Conservation (phyloP, 1,140 invertebrate genomes). For the Pachypeltis micranthus region DNA sequence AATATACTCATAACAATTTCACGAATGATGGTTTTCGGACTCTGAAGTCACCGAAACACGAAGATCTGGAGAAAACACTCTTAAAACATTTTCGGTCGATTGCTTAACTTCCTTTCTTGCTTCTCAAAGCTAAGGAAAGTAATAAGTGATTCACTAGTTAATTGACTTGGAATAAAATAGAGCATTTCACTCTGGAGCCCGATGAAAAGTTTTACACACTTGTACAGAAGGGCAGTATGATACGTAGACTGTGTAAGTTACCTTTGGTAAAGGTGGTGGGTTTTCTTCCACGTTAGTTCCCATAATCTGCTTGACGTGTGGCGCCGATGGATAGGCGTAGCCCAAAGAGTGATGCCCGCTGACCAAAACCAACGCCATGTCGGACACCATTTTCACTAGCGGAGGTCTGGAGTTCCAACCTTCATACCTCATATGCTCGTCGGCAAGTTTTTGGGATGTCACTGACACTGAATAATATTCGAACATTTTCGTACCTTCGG, state of each 20-base stretch:
- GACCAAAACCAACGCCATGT: conserved; percentile 23
- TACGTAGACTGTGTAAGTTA: conserved; percentile 24
- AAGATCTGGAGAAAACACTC: too few relatives aligned
- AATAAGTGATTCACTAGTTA: too few relatives aligned
- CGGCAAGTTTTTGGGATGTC: neutral
- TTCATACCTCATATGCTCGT: conserved; percentile 23
- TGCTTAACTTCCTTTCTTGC: too few relatives aligned
- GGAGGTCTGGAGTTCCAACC: conserved; percentile 22
- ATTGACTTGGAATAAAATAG: too few relatives aligned
- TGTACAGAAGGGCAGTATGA: too few relatives aligned
- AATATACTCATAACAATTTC: too few relatives aligned
- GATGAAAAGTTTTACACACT: too few relatives aligned
- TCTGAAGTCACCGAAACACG: too few relatives aligned
- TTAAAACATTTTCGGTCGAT: too few relatives aligned
- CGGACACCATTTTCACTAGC: conserved; percentile 22
- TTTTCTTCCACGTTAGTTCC: conserved; percentile 30
- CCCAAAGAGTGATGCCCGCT: conserved; percentile 33
- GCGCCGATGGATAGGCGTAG: conserved; percentile 27
- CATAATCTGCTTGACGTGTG: conserved; percentile 31
- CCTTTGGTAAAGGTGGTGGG: conserved; percentile 28
- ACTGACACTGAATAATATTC: neutral
- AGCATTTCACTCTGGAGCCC: too few relatives aligned
- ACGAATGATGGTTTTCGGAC: too few relatives aligned
- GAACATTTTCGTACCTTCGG: neutral
- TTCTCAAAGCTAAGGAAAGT: too few relatives aligned